A percentile compares a stretch with the other conserved stretches of the same genome.
Evolutionary conservation across 2,888 invertebrate genomes (phyloP).

Genomic region (Cistogaster globosa): DNA sequence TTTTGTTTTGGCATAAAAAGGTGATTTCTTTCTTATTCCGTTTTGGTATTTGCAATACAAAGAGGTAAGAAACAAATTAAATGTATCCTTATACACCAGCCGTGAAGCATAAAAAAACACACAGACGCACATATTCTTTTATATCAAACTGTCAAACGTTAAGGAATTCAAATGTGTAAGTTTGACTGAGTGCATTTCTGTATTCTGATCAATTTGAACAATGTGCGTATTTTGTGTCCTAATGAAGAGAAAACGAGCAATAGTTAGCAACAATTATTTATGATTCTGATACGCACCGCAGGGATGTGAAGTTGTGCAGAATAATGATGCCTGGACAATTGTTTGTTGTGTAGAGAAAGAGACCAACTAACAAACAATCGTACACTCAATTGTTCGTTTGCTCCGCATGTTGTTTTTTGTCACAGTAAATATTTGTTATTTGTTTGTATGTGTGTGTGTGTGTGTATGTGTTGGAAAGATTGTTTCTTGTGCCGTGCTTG

Average conservation of each 20-base stretch:
- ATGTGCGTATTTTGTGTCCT: constrained; percentile 47
- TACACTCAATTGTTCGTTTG: constrained; percentile 36
- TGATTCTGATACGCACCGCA: constrained; percentile 57
- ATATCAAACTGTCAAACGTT: constrained; percentile 54
- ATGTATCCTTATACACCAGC: constrained; percentile 62
- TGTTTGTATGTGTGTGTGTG: neutral
- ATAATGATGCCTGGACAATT: constrained; percentile 49
- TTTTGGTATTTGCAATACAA: constrained; percentile 28
- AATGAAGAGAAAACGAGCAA: constrained; percentile 68
- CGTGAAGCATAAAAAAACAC: neutral
- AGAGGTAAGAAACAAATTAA: constrained; percentile 19
- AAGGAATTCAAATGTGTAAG: constrained; percentile 24
- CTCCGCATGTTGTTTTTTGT: constrained; percentile 43
- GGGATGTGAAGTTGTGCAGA: constrained; percentile 67
- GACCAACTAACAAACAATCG: neutral
- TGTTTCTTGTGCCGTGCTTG: constrained; percentile 42
- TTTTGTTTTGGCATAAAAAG: constrained; percentile 35
- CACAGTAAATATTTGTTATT: constrained; percentile 12
- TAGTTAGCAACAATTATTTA: constrained; percentile 65
- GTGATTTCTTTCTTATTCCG: constrained; percentile 51
- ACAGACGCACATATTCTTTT: neutral
- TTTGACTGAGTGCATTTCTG: constrained; percentile 7
- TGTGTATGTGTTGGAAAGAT: constrained; percentile 2
- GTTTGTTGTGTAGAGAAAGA: constrained; percentile 12
- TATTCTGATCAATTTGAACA: constrained; percentile 46